A percentile compares a stretch with the other conserved stretches of the same genome.
These are phyloP conservation scores for Opisthocomus hoazin DNA, from an alignment of 2,113 vertebrate species.

Conservation along the genomic window DNA sequence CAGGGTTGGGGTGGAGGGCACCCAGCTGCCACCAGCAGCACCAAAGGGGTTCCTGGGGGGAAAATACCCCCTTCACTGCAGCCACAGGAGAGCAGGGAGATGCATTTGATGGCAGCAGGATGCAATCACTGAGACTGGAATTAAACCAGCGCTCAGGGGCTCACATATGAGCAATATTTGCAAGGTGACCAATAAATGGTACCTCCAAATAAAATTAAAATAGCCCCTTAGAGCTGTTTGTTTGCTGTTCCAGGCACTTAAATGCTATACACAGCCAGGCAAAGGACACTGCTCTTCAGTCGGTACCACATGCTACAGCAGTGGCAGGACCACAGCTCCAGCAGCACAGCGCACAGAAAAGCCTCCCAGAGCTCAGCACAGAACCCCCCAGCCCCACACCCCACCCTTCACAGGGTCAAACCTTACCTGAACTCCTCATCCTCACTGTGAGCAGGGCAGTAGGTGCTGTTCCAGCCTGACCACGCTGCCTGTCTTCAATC, in stretches of 20 bases:
- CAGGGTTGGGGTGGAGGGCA: not conserved
- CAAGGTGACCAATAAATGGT: not conserved
- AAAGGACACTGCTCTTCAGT: not conserved
- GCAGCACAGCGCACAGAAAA: not conserved
- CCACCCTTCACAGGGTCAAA: not conserved
- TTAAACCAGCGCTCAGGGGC: not conserved
- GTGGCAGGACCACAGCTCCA: not conserved
- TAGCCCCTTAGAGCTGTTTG: not conserved
- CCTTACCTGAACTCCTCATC: not conserved
- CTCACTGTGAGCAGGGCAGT: not conserved
- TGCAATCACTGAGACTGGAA: not conserved
- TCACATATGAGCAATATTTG: not conserved
- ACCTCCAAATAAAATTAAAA: not conserved
- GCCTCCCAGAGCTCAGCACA: not conserved
- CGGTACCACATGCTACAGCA: not conserved
- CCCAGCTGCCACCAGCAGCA: not conserved
- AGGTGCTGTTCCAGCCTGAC: not conserved
- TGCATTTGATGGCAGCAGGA: not conserved
- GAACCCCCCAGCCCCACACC: not conserved
- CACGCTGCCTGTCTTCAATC: accelerated
- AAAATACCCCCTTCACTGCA: not conserved
- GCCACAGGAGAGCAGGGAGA: not conserved
- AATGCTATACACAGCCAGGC: not conserved
- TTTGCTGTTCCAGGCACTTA: not conserved
- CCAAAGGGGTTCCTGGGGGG: not conserved